Base-by-base conservation (phyloP, 2,888 invertebrate genomes). In the Atethmia centrago region DNA sequence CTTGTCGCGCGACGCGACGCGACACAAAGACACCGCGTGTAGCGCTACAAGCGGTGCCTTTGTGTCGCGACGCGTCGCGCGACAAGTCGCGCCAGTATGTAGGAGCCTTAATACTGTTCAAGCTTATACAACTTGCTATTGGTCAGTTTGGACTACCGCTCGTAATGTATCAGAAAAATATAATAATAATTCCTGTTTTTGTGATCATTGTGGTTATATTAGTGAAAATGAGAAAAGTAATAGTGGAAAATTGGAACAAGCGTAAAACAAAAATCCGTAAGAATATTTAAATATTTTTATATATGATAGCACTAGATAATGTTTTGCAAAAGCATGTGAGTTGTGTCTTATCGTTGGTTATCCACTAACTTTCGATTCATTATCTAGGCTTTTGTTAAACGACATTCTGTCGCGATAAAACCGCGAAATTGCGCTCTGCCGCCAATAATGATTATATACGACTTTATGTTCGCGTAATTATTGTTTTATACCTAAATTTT, bases 401-500 rank as follows among this genome's bases (percentile, higher is more conserved):
- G 56, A 79, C 59, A 75, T 72, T 72, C 53, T 66, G 77, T 69
- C 55, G 73, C 74, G 80, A 84, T 85, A 86, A 78, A 85, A 71
- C 72, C 74, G 79, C 77, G 70, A 79, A 85, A 80, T 75, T 79
- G 63, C 68, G 73, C 80, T 84, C 77, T 80, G 74, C 79, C 73
- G 45, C 63, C 67, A 79, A 79, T 82, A 77, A 82, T 74, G 85
- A 85, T 87, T 80, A 74, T 76, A 78, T 72, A 79, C 71, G 77
- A 81, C 77, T 80, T 72, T 83, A 81, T 74, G 72, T 80, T 78
- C 79, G 72, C 76, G 75, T 74, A 73, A 76, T 82, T 80, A 83
- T 83, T 87, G 76, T 80, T 82, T 74, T 79, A 76, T 79, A 82
- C 77, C 63, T 84, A 79, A 80, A 80, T 74, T 78, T 47, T 69